Conservation (phyloP, 2,797 vertebrate genomes). For the Petrocephalus sullivani region DNA sequence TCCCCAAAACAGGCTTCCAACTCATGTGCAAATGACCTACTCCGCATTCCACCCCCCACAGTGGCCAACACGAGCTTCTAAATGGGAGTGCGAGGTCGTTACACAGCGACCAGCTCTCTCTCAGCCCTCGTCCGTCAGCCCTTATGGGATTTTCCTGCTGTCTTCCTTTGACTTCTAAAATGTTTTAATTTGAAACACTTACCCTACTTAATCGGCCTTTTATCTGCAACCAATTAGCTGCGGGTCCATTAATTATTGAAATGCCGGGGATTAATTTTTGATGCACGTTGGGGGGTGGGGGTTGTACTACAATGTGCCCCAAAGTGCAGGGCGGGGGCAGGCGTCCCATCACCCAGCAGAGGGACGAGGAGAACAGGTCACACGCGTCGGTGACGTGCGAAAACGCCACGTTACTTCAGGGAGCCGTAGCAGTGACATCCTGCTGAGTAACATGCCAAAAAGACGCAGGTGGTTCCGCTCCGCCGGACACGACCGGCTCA, state of each 20-base stretch:
- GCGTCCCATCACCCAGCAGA: neutral
- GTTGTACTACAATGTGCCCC: conserved; percentile 39
- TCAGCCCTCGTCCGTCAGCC: neutral
- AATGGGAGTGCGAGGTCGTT: neutral
- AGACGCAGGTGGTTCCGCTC: neutral
- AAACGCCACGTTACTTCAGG: neutral
- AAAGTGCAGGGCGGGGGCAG: conserved; percentile 24
- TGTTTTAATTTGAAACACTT: conserved; percentile 44
- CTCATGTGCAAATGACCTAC: conserved; percentile 2
- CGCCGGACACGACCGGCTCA: neutral
- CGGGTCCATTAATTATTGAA: conserved; percentile 44
- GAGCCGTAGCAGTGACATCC: neutral
- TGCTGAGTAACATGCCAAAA: neutral
- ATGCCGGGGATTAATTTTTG: conserved; percentile 41
- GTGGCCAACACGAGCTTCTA: neutral
- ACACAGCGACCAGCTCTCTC: neutral
- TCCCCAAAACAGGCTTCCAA: neutral
- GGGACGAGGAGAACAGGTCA: neutral
- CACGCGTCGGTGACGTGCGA: neutral
- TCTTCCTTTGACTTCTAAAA: conserved; percentile 31
- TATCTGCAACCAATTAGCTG: conserved; percentile 44
- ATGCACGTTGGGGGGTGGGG: conserved; percentile 37
- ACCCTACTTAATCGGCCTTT: conserved; percentile 43
- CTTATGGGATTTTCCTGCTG: conserved; percentile 8
- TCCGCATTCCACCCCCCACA: neutral